A percentile compares a stretch with the other conserved stretches of the same genome.
phyloP scores from a whole-genome alignment of 2,888 invertebrate species.

The Amiota mariae region DNA sequence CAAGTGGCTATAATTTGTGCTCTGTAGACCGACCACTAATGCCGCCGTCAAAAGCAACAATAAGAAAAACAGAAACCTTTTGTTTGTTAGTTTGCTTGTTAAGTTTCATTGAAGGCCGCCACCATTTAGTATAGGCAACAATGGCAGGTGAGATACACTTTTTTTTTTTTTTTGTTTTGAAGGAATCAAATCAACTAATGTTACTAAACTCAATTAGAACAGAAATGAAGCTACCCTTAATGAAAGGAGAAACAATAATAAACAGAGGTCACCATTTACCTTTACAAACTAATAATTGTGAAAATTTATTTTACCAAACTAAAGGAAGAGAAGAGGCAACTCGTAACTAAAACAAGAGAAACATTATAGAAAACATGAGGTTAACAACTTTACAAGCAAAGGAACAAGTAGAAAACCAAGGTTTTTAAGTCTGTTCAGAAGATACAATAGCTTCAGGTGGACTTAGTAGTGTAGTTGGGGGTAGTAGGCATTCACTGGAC shows the following conservation, averaged over 20 bases:
- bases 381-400: slow-evolving; percentile 47
- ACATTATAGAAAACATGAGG: slow-evolving; percentile 39
- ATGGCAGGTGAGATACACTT: background rate
- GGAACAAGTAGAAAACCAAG: slow-evolving; percentile 27
- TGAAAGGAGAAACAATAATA: slow-evolving; percentile 9
- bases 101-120: no score
- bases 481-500: slow-evolving; percentile 23
- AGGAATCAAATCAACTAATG: background rate
- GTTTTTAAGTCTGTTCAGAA: slow-evolving; percentile 30
- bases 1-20: slow-evolving; percentile 23
- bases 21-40: slow-evolving; percentile 7
- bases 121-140: no score
- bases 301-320: background rate
- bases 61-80: background rate
- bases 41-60: background rate
- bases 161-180: background rate
- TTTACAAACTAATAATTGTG: background rate
- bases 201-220: slow-evolving; percentile 18
- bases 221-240: background rate
- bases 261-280: background rate
- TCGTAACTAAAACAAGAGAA: background rate
- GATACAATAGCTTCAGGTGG: slow-evolving; percentile 37
- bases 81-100: no score
- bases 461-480: slow-evolving; percentile 40
- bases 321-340: background rate